Percentiles rank a stretch among this genome's conserved stretches.
Conservation (phyloP, 37 sponge, comb jelly and placozoan genomes). For the Oopsacas minuta region DNA sequence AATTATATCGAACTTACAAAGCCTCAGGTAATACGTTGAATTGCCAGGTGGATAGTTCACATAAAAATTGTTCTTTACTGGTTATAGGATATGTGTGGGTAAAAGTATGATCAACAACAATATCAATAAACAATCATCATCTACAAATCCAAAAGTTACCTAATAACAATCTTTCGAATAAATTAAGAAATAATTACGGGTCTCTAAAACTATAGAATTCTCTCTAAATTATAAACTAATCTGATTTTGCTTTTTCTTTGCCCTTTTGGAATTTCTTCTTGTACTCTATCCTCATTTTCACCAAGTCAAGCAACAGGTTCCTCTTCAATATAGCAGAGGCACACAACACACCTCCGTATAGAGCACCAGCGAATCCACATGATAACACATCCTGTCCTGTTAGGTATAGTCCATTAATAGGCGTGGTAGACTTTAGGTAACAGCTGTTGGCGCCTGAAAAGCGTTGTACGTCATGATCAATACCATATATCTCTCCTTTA, state of each 20-base stretch:
- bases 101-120: too few relatives aligned
- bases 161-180: background rate
- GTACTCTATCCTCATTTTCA: slow-evolving; percentile 21
- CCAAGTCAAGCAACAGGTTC: slow-evolving; percentile 52
- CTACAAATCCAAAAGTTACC: too few relatives aligned
- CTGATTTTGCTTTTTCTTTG: too few relatives aligned
- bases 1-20: too few relatives aligned
- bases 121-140: too few relatives aligned
- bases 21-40: too few relatives aligned
- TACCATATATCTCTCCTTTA: slow-evolving; percentile 74
- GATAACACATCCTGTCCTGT: slow-evolving; percentile 71
- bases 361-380: slow-evolving; percentile 67
- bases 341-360: slow-evolving; percentile 57
- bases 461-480: slow-evolving; percentile 51
- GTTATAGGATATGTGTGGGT: too few relatives aligned
- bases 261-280: slow-evolving; percentile 21
- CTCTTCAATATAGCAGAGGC: slow-evolving; percentile 58
- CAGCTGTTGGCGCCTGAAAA: slow-evolving; percentile 40
- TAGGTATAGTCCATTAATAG: slow-evolving; percentile 57
- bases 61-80: too few relatives aligned
- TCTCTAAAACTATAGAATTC: too few relatives aligned
- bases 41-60: too few relatives aligned
- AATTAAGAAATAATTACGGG: too few relatives aligned
- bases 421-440: slow-evolving; percentile 47
- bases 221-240: background rate